phyloP scores from a whole-genome alignment of 2,113 vertebrate species.

The Natator depressus region DNA sequence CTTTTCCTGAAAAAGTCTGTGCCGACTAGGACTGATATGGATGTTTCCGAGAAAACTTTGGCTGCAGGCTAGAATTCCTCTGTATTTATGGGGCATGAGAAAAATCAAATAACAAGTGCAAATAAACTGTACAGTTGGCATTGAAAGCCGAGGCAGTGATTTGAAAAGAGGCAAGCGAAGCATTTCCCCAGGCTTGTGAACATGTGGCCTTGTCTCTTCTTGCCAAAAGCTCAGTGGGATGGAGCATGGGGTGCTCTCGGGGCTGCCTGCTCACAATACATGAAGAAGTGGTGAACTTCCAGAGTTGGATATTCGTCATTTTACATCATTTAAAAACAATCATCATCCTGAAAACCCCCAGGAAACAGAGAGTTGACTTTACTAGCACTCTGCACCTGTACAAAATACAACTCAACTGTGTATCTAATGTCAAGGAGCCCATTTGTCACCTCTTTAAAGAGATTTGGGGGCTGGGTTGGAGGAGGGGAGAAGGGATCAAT shows the following conservation, averaged over 20 bases:
- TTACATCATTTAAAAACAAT: not conserved
- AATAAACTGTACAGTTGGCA: constrained; percentile 1
- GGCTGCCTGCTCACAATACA: not conserved
- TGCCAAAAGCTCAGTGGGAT: not conserved
- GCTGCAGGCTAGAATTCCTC: not conserved
- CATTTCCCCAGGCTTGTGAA: constrained; percentile 15
- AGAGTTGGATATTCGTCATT: not conserved
- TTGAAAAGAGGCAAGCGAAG: constrained; percentile 18
- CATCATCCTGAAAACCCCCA: not conserved
- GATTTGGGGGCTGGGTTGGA: not conserved
- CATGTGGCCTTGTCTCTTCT: not conserved
- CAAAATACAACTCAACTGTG: not conserved
- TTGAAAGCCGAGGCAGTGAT: constrained; percentile 5
- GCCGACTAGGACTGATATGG: not conserved
- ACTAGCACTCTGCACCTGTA: not conserved
- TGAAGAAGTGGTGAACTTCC: not conserved
- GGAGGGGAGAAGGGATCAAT: not conserved
- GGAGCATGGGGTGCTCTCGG: not conserved
- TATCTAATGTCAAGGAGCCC: not conserved
- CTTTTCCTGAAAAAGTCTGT: constrained; percentile 18
- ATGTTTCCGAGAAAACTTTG: constrained; percentile 15
- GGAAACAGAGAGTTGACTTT: not conserved
- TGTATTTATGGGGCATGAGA: constrained; percentile 7
- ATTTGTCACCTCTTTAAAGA: not conserved
- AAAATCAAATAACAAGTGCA: not conserved